Percentiles rank a stretch among this genome's conserved stretches.
These are phyloP conservation scores for Sylvia borin DNA, from an alignment of 2,797 vertebrate genomes.

Conservation along the genomic window DNA sequence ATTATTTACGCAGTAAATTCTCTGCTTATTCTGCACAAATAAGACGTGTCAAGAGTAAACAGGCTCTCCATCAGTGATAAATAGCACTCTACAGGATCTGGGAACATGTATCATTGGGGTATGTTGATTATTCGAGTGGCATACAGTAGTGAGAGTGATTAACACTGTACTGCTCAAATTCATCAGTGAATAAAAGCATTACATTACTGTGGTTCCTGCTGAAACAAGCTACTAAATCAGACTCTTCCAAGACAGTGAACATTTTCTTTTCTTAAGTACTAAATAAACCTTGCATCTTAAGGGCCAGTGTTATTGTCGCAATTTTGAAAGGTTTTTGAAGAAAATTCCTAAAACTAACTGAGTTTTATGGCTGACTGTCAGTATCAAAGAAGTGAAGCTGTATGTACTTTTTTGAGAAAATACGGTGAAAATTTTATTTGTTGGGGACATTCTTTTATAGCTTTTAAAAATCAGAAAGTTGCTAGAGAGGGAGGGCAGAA, in stretches of 20 bases:
- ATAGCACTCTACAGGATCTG: constrained; percentile 23
- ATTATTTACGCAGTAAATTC: constrained; percentile 53
- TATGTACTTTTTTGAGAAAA: neutral
- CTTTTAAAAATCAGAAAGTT: neutral
- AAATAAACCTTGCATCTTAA: neutral
- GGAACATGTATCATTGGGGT: constrained; percentile 53
- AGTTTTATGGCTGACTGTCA: neutral
- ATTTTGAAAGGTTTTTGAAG: neutral
- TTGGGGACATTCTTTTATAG: neutral
- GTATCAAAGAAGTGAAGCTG: neutral
- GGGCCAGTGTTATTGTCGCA: neutral
- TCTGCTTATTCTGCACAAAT: constrained; percentile 51
- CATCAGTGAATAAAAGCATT: constrained; percentile 61
- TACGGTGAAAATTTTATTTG: neutral
- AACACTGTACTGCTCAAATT: constrained; percentile 62
- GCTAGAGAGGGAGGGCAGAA: neutral
- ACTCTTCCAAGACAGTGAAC: neutral
- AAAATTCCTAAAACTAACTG: neutral
- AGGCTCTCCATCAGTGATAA: constrained; percentile 29
- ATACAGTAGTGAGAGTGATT: constrained; percentile 66
- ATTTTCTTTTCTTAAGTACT: constrained; percentile 31
- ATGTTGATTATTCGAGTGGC: constrained; percentile 70
- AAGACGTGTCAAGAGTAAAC: constrained; percentile 45
- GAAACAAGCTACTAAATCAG: constrained; percentile 66
- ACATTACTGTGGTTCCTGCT: constrained; percentile 14